Evolutionary conservation across 2,113 vertebrate genomes (phyloP), one percentile per base, ranked within the genome.

Genomic region (Vicugna pacos): DNA sequence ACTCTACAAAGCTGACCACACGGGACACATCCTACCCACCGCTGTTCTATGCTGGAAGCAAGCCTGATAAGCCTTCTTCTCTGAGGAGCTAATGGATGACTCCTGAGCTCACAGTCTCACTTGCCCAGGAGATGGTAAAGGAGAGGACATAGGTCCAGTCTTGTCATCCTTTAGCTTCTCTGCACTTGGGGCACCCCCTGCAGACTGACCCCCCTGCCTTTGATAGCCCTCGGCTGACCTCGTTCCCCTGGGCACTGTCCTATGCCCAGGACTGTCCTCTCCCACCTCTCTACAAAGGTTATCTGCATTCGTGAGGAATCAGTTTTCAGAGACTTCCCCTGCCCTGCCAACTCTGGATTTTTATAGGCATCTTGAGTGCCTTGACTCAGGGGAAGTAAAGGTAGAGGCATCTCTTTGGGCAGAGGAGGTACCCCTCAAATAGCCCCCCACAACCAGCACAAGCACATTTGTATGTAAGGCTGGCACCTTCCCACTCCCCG

Each of bases 331-430:
- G 60, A 88, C 2, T 82, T 20, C 22, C 26, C 50, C 17, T 8
- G n/a, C 46, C 72, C 69, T 95, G 24, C 38, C 24, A 48, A 90
- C 58, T 76, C 14, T 93, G 89, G 14, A 86, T 89, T 46, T 94
- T 87, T 93, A 94, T 35, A 79, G 60, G 32, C 20, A 96, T 84
- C 38, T 87, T 82, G 32, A 92, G 22, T 54, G 64, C 90, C 46
- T 90, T 96, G 92, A 92, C 46, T 93, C 65, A 62, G 6, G 64
- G 17, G 24, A 56, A 60, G 26, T 86, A 77, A 87, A 81, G 54
- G n/a, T 70, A 67, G 67, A 95, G 83, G 77, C 4, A 30, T 69
- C 64, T 54, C 0, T 87, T 52, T 64, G 69, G 50, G 48, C 38
- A 90, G 52, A 87, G 10, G n/a, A 96, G 17, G 50, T n/a, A 6